phyloP scores from a whole-genome alignment of 2,797 vertebrate genomes.

The Pitangus sulphuratus region DNA sequence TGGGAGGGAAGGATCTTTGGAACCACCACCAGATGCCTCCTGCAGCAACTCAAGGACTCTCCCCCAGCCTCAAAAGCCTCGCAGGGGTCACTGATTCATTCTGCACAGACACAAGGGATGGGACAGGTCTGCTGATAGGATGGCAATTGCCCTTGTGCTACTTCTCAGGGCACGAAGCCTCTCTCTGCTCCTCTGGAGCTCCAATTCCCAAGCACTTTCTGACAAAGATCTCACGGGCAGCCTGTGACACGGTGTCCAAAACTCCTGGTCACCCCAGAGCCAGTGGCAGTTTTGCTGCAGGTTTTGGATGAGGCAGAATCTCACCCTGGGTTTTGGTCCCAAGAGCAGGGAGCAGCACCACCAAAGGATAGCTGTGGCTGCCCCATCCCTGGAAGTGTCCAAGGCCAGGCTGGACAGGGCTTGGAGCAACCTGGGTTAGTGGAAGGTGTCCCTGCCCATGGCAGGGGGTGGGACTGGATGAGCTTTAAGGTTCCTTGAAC shows the following conservation, averaged over 20 bases:
- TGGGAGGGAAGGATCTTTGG: background rate
- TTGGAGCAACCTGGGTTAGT: accelerated
- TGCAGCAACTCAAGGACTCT: accelerated
- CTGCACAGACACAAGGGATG: background rate
- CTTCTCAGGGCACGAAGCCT: background rate
- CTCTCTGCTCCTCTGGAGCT: background rate
- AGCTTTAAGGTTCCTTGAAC: background rate
- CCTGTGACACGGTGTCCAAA: accelerated
- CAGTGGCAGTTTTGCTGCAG: accelerated
- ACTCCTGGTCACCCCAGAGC: background rate
- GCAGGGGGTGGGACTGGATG: background rate
- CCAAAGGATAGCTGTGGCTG: background rate
- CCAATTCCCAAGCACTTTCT: background rate
- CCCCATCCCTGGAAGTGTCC: background rate
- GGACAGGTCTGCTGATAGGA: background rate
- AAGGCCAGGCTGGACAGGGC: accelerated
- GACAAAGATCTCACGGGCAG: background rate
- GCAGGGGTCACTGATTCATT: background rate
- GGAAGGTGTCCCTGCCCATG: background rate
- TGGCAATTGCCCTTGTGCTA: accelerated
- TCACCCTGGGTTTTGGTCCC: background rate
- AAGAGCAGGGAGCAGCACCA: background rate
- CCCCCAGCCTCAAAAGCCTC: background rate
- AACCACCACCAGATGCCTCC: background rate
- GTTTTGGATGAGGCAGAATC: background rate